Percentiles rank a stretch among this genome's conserved stretches.
Evolutionary conservation across 2,797 vertebrate species (phyloP).

Genomic region (Denticeps clupeoides): DNA sequence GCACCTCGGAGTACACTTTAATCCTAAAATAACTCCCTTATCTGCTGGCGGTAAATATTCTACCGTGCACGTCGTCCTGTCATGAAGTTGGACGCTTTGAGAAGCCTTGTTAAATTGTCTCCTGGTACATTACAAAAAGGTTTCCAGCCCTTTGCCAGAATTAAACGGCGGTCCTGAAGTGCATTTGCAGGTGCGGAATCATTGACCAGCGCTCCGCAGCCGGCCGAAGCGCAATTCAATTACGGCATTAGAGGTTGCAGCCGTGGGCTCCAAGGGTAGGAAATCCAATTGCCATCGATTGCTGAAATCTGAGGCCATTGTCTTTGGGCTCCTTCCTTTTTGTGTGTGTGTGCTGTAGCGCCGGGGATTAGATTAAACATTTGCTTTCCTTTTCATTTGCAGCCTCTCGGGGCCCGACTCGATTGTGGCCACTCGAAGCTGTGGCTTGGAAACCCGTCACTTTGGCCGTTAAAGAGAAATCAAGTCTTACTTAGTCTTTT

Average conservation of each 20-base stretch:
- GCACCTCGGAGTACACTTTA: no score
- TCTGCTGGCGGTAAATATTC: no score
- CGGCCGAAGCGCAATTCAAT: constrained; percentile 32
- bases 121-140: no score
- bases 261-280: constrained; percentile 17
- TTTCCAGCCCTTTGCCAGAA: no score
- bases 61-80: no score
- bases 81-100: no score
- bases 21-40: no score
- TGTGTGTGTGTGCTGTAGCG: constrained; percentile 4
- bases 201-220: constrained; percentile 13
- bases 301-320: constrained; percentile 28
- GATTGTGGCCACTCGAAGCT: constrained; percentile 14
- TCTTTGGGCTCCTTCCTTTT: constrained; percentile 16
- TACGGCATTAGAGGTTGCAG: constrained; percentile 20
- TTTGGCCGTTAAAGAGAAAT: constrained; percentile 10
- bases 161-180: no score
- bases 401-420: constrained; percentile 24
- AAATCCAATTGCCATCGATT: constrained; percentile 51
- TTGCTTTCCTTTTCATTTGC: constrained; percentile 43
- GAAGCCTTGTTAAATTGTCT: no score
- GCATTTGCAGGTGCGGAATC: not conserved
- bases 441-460: not conserved
- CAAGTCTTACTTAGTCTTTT: constrained; percentile 15
- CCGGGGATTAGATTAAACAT: constrained; percentile 40